phyloP scores from a whole-genome alignment of 2,113 vertebrate genomes.

The Pachyramphus minor region DNA sequence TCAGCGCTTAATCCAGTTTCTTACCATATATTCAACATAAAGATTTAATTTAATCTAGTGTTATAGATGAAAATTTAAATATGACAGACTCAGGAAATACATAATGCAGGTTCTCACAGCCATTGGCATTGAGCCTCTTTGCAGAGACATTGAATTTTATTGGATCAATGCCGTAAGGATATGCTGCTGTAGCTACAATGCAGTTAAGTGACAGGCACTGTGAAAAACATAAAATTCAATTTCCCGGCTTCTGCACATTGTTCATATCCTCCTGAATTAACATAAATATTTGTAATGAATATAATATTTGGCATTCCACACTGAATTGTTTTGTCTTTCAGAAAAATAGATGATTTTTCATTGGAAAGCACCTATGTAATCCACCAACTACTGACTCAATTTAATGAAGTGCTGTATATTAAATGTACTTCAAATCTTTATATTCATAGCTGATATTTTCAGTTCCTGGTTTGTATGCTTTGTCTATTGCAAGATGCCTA shows the following conservation, averaged over 20 bases:
- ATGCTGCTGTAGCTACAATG: neutral
- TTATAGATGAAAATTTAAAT: constrained; percentile 49
- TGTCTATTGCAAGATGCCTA: neutral
- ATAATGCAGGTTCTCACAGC: constrained; percentile 14
- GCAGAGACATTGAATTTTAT: neutral
- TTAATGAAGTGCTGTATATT: neutral
- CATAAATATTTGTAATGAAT: constrained; percentile 34
- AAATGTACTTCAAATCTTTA: neutral
- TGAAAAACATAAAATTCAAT: constrained; percentile 20
- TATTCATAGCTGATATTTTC: neutral
- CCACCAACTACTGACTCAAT: neutral
- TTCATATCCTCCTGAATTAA: constrained; percentile 22
- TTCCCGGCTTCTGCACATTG: neutral
- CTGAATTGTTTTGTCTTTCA: constrained; percentile 27
- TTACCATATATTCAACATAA: constrained; percentile 40
- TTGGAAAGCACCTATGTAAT: neutral
- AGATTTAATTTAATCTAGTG: constrained; percentile 49
- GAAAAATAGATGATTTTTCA: constrained; percentile 23
- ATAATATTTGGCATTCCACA: constrained; percentile 25
- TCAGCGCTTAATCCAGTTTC: constrained; percentile 44
- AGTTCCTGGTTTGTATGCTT: neutral
- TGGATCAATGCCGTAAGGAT: neutral
- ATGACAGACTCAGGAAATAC: constrained; percentile 31
- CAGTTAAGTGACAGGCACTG: constrained; percentile 20
- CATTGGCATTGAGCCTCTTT: neutral